phyloP scores from a whole-genome alignment of 2,113 vertebrate genomes.

The Edolisoma coerulescens region DNA sequence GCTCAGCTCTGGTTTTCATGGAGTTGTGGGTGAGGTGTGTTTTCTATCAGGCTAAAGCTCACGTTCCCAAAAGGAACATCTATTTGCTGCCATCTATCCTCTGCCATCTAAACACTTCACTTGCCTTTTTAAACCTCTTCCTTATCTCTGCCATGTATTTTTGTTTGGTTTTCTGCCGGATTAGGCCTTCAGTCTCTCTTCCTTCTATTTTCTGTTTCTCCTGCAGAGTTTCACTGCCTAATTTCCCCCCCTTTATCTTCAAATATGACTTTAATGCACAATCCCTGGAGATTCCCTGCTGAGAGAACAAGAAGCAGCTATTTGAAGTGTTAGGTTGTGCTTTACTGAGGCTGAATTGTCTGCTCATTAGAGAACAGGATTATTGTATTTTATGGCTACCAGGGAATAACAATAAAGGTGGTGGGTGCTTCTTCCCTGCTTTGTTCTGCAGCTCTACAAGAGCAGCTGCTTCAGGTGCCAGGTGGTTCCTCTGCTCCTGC shows the following conservation, averaged over 20 bases:
- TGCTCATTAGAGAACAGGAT: background rate
- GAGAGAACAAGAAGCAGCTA: background rate
- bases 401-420: background rate
- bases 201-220: background rate
- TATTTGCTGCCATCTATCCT: background rate
- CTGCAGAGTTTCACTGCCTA: background rate
- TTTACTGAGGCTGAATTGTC: background rate
- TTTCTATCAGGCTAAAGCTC: background rate
- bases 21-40: background rate
- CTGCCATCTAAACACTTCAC: background rate
- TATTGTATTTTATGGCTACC: background rate
- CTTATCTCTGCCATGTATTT: background rate
- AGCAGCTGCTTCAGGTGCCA: background rate
- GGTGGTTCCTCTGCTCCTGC: background rate
- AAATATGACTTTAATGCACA: background rate
- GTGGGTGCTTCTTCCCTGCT: fast-evolving
- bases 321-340: background rate
- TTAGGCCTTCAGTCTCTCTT: background rate
- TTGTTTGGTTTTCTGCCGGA: background rate
- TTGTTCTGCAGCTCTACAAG: background rate
- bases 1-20: background rate
- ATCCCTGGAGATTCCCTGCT: background rate
- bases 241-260: background rate
- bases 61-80: background rate
- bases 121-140: background rate